These are phyloP conservation scores for Boleophthalmus pectinirostris DNA, from an alignment of 2,113 vertebrate genomes.

Conservation along the genomic window DNA sequence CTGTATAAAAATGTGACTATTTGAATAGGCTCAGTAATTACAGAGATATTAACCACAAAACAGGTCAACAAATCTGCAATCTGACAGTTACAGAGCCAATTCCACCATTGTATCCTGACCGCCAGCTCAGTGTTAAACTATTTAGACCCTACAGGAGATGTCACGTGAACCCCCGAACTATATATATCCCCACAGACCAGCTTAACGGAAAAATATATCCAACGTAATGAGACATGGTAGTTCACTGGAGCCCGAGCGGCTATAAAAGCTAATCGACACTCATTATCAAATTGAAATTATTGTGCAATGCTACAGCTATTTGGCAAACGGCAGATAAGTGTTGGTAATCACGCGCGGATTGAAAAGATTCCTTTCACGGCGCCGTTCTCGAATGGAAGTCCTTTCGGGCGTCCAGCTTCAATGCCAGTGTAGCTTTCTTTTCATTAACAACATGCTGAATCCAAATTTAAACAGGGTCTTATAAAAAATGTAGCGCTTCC, in stretches of 20 bases:
- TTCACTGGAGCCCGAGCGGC: neutral
- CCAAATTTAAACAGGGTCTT: conserved; percentile 9
- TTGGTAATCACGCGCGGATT: conserved; percentile 4
- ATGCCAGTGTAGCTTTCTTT: conserved; percentile 30
- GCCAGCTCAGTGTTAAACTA: too few species aligned
- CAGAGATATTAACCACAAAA: too few species aligned
- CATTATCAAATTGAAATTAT: conserved; percentile 1
- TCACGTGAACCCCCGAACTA: too few species aligned
- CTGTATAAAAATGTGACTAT: too few species aligned
- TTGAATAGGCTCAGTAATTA: too few species aligned
- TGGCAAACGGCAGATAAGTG: conserved; percentile 12
- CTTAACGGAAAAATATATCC: neutral
- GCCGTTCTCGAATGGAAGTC: conserved; percentile 7
- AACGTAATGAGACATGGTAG: neutral
- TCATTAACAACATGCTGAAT: conserved; percentile 27
- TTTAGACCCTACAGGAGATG: too few species aligned
- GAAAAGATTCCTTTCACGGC: conserved; percentile 4
- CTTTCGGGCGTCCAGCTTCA: conserved; percentile 14
- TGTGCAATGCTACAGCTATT: neutral
- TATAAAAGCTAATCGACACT: conserved; percentile 6
- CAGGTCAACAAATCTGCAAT: too few species aligned
- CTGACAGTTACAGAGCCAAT: too few species aligned
- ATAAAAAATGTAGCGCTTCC: conserved; percentile 5
- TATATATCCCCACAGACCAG: neutral
- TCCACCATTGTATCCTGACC: too few species aligned